phyloP scores from a whole-genome alignment of 1,140 invertebrate species.

The Drosophila watanabei region DNA sequence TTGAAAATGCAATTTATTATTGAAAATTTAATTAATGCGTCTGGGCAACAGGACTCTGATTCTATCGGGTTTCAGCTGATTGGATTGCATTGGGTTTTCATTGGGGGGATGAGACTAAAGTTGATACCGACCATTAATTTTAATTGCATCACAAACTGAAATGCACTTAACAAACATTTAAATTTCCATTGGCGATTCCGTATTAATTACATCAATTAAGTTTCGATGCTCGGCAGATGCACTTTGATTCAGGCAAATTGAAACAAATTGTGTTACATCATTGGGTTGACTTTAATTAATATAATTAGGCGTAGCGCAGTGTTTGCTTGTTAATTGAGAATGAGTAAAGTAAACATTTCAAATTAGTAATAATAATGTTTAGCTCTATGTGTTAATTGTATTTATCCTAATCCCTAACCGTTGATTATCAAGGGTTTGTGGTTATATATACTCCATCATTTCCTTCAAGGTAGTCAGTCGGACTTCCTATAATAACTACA shows the following conservation, averaged over 20 bases:
- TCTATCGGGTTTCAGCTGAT: constrained; percentile 9
- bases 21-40: constrained; percentile 47
- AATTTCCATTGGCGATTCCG: constrained; percentile 36
- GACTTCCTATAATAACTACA: not conserved
- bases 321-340: not conserved
- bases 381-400: not conserved
- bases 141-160: constrained; percentile 52
- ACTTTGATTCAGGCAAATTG: constrained; percentile 15
- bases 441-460: too few species aligned
- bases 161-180: constrained; percentile 49
- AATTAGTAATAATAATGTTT: not conserved
- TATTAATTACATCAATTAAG: constrained; percentile 56
- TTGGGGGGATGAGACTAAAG: constrained; percentile 1
- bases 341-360: not conserved
- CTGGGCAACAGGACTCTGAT: constrained; percentile 2
- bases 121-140: constrained; percentile 38
- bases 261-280: not conserved
- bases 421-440: too few species aligned
- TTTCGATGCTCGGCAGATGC: constrained; percentile 1
- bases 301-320: not conserved
- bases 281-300: not conserved
- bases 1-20: constrained; percentile 58
- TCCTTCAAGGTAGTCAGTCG: too few species aligned
- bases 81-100: constrained; percentile 1
- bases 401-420: not conserved